Base-by-base conservation (phyloP, 2,888 invertebrate species). In the Agonopterix heracliana region DNA sequence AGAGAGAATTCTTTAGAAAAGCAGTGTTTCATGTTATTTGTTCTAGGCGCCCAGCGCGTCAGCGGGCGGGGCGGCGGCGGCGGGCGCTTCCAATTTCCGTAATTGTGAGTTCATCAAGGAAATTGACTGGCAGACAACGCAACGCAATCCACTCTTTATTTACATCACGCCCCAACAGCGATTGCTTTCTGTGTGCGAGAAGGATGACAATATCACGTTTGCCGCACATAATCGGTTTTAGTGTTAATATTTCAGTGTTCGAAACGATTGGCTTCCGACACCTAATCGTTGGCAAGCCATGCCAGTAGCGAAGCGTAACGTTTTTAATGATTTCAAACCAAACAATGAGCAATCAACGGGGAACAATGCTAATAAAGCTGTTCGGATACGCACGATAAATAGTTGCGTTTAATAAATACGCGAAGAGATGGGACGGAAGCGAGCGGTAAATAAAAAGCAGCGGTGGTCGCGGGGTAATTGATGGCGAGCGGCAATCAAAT, bases 91-190 rank as follows among this genome's bases (percentile, higher is more conserved):
- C 78, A 82, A 85, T 85, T 84, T 85, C 81, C 82, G 79, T 83
- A 82, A 85, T 82, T 82, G 82, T 81, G 74, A 81, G 72, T 81
- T 83, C 81, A 84, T 85, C 81, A 82, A 81, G 80, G 81, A 84
- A 85, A 84, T 84, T 83, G 84, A 80, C 75, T 78, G 69, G 71
- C 71, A 78, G 79, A 76, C 76, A 74, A 72, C 72, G 72, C 69
- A 68, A 71, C 67, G 71, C 71, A 71, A 74, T 73, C 66, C 67
- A 72, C 67, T 76, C 68, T 70, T 72, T 75, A 75, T 73, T 74
- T 73, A 71, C 68, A 71, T 68, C 66, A 69, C 63, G 68, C 63
- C 59, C 60, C 61, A 66, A 64, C 68, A 66, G 57, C 61, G 68
- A 67, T 68, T 63, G 70, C 59, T 64, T 68, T 53, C 66, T 63